These are phyloP conservation scores for Platichthys flesus DNA, from an alignment of 2,113 vertebrate genomes.

Conservation along the genomic window DNA sequence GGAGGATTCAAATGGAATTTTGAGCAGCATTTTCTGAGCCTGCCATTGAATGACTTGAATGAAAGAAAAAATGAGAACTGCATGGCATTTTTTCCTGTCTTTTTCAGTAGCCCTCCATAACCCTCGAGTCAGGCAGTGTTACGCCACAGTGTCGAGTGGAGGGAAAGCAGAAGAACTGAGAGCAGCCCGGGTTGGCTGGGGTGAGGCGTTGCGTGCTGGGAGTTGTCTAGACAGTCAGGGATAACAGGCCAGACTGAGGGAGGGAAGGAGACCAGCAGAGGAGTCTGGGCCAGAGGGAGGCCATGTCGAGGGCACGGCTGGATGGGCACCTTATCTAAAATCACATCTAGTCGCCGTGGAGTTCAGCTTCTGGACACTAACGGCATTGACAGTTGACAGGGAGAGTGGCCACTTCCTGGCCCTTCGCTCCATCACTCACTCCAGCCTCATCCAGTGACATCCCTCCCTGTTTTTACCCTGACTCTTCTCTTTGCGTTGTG, in stretches of 20 bases:
- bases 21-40: conserved; percentile 34
- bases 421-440: conserved; percentile 53
- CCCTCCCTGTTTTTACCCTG: conserved; percentile 41
- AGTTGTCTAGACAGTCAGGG: conserved; percentile 65
- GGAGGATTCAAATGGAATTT: conserved; percentile 35
- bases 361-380: conserved; percentile 60
- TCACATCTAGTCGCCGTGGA: conserved; percentile 59
- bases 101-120: conserved; percentile 24
- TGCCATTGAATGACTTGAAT: conserved; percentile 30
- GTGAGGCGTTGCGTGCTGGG: conserved; percentile 61
- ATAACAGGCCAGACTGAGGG: conserved; percentile 63
- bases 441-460: conserved; percentile 34
- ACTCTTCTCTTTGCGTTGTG: conserved; percentile 36
- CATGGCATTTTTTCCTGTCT: conserved; percentile 42
- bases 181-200: conserved; percentile 45
- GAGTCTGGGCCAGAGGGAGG: conserved; percentile 69
- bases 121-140: conserved; percentile 41
- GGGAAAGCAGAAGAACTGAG: conserved; percentile 33
- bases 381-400: conserved; percentile 76
- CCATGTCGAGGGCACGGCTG: conserved; percentile 66
- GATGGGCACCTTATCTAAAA: conserved; percentile 74
- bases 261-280: conserved; percentile 57
- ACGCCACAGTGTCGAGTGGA: conserved; percentile 31
- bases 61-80: conserved; percentile 26
- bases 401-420: conserved; percentile 59